A percentile compares a stretch with the other conserved stretches of the same genome.
Conservation (phyloP, 2,888 invertebrate genomes). For the Erebia ligea region DNA sequence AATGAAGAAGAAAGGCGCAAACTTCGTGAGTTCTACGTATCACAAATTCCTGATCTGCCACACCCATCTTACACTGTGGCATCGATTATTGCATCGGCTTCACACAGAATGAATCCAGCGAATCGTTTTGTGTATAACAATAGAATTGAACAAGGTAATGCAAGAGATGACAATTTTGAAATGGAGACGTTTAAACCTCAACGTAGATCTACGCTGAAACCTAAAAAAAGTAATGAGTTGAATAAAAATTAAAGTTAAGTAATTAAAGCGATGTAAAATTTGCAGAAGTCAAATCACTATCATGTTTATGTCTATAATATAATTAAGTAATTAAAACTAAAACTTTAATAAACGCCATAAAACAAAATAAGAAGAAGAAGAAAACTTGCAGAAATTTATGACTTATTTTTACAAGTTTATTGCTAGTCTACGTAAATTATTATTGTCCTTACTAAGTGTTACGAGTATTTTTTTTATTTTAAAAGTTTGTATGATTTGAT, state of each 20-base stretch:
- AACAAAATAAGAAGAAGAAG: no score
- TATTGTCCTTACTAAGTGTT: no score
- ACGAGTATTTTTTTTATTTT: not conserved
- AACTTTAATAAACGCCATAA: no score
- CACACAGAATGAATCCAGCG: slow-evolving; percentile 51
- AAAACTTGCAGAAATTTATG: no score
- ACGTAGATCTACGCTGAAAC: slow-evolving; percentile 57
- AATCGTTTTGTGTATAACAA: slow-evolving; percentile 54
- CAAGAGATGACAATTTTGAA: slow-evolving; percentile 31
- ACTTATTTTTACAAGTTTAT: no score
- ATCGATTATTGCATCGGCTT: slow-evolving; percentile 58
- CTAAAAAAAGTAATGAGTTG: slow-evolving; percentile 27
- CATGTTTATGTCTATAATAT: no score
- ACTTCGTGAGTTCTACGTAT: slow-evolving; percentile 52
- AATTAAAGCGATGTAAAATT: no score
- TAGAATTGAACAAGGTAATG: slow-evolving; percentile 51
- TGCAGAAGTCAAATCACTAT: no score
- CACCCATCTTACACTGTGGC: slow-evolving; percentile 57
- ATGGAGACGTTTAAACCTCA: slow-evolving; percentile 51
- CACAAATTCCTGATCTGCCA: slow-evolving; percentile 60
- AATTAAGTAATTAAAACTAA: no score
- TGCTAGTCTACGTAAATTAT: no score
- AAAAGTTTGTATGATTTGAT: not conserved
- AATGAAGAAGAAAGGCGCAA: slow-evolving; percentile 46
- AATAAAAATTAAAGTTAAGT: not conserved